Base-by-base conservation (phyloP, 2,888 invertebrate genomes). In the Heliconius ismenius region DNA sequence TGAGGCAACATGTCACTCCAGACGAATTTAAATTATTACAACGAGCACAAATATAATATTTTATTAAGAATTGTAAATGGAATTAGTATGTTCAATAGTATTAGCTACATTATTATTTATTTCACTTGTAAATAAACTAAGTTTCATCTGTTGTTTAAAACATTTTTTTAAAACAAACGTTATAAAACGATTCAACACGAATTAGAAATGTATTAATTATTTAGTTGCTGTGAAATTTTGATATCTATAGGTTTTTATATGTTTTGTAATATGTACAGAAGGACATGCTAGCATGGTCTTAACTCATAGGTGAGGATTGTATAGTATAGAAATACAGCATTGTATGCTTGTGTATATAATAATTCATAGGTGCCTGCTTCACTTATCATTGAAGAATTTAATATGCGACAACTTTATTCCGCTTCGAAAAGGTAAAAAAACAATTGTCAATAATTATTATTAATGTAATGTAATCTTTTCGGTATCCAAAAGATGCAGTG, bases 11-110 rank as follows among this genome's bases (percentile, higher is more conserved):
- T 72, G 82, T 92, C 77, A 79, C 90, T 21, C 83, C 84, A 0
- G 87, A 90, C 0, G 93, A 92, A 81, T 87, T 82, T 79, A 63
- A 80, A 0, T 60, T 92, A 78, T 83, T 93, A 39, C 88, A 90
- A 83, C 84, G 85, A n/a, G 89, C 91, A 58, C 78, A 77, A 36
- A 65, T 77, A 77, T 79, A 32, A 58, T 32, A 11, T 39, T 7
- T 67, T 24, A 6, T 39, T 62, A 54, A n/a, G 15, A 26, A 10
- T 74, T 49, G 54, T 54, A 32, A 28, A 28, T 21, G 26, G n/a
- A 58, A 62, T 39, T 73, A 62, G 39, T 43, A 39, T 67, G n/a
- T 43, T 67, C 18, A 67, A 43, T 67, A 24, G 4, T 65, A 36
- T 65, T 36, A 65, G 64, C n/a, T 21, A 65, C 32, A 36, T 65